phyloP scores from a whole-genome alignment of 1,140 invertebrate species.

The Drosophila lowei region DNA sequence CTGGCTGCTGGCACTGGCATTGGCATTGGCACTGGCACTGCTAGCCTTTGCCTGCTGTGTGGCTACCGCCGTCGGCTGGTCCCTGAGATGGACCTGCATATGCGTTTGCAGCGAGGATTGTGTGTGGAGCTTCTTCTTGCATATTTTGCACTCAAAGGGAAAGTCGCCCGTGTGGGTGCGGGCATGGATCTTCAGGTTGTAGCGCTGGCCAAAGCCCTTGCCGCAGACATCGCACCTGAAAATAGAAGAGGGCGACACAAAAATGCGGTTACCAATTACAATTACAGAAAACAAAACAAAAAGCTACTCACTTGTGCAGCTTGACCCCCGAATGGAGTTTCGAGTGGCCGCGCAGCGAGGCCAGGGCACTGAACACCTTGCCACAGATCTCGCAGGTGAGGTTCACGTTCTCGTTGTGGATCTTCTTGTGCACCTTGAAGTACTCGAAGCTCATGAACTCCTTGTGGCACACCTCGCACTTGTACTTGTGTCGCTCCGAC shows the following conservation, averaged over 20 bases:
- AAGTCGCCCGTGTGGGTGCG: slow-evolving; percentile 88
- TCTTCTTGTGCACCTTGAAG: slow-evolving; percentile 83
- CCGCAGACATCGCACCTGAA: slow-evolving; percentile 83
- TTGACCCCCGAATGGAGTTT: slow-evolving; percentile 81
- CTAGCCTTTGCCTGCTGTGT: slow-evolving; percentile 21
- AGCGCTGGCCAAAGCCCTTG: slow-evolving; percentile 85
- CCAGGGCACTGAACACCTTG: slow-evolving; percentile 81
- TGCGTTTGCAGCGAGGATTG: slow-evolving; percentile 81
- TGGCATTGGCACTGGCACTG: not conserved
- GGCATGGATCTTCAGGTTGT: slow-evolving; percentile 85
- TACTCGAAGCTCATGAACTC: slow-evolving; percentile 82
- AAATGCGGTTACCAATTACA: not conserved
- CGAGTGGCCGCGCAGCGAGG: slow-evolving; percentile 76
- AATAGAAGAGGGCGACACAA: not conserved
- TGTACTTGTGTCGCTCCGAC: slow-evolving; percentile 81
- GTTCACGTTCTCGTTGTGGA: slow-evolving; percentile 82
- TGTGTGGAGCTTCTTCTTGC: slow-evolving; percentile 83
- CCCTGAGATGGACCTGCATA: slow-evolving; percentile 81
- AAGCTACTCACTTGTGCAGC: slow-evolving; percentile 76
- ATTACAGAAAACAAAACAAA: not conserved
- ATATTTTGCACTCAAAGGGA: slow-evolving; percentile 88
- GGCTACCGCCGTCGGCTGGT: slow-evolving; percentile 53
- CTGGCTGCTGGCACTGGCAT: slow-evolving; percentile 10
- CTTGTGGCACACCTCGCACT: slow-evolving; percentile 83
- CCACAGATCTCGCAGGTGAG: slow-evolving; percentile 82